Conservation (phyloP, 2,113 vertebrate species). For the Otus sunia region DNA sequence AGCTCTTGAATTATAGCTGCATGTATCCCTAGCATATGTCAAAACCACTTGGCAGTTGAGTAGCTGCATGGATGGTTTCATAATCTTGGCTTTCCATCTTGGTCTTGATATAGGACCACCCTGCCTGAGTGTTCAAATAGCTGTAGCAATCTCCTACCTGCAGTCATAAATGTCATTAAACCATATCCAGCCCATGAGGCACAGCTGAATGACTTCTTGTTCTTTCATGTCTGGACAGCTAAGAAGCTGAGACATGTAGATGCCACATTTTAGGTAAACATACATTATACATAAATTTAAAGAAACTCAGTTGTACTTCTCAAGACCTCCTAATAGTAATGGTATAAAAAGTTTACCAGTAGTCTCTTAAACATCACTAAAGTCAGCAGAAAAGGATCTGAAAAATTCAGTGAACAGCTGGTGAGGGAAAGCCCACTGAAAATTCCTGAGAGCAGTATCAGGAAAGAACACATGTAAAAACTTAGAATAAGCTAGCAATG, state of each 20-base stretch:
- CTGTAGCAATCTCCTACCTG: conserved; percentile 23
- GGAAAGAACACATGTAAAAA: background rate
- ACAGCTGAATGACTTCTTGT: conserved; percentile 15
- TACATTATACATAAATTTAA: background rate
- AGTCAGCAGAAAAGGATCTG: background rate
- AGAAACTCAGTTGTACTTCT: background rate
- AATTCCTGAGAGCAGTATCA: background rate
- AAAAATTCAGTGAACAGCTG: background rate
- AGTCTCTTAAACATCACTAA: background rate
- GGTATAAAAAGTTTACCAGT: background rate
- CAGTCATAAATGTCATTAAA: conserved; percentile 37
- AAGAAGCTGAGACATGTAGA: background rate
- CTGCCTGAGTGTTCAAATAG: background rate
- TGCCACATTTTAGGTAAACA: background rate
- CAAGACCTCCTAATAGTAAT: background rate
- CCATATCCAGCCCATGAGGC: background rate
- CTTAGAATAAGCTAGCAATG: background rate
- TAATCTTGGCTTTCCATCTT: conserved; percentile 9
- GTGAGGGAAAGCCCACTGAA: background rate
- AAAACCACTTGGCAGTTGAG: conserved; percentile 6
- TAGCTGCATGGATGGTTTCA: conserved; percentile 24
- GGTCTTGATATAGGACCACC: conserved; percentile 15
- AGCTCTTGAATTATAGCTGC: background rate
- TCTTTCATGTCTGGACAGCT: background rate
- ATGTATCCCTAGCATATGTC: background rate